These are phyloP conservation scores for Xiphophorus hellerii DNA, from an alignment of 2,113 vertebrate species.

Conservation along the genomic window DNA sequence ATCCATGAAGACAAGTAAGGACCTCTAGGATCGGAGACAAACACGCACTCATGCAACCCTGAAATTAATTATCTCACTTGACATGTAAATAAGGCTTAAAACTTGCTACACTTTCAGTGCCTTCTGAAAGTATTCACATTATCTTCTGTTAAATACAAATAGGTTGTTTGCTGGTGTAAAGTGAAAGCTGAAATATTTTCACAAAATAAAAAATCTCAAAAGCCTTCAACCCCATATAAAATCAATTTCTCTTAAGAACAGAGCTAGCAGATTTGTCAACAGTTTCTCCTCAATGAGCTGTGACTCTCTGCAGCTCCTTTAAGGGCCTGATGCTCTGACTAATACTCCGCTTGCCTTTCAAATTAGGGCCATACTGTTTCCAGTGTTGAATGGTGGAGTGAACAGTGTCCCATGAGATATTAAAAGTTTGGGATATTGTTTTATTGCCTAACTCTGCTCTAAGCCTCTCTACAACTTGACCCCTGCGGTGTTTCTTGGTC, in stretches of 20 bases:
- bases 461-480: too few relatives aligned
- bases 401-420: too few relatives aligned
- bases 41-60: constrained; percentile 10
- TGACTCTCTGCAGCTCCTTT: neutral
- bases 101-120: neutral
- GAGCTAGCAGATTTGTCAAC: neutral
- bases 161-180: too few relatives aligned
- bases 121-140: neutral
- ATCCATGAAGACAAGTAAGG: constrained; percentile 1
- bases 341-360: too few relatives aligned
- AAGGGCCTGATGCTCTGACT: neutral
- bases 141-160: too few relatives aligned
- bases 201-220: neutral
- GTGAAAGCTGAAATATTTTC: too few relatives aligned
- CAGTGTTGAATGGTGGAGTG: too few relatives aligned
- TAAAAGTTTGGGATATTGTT: too few relatives aligned
- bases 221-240: neutral
- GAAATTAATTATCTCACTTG: neutral
- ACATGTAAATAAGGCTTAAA: neutral
- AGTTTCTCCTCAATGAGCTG: neutral
- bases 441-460: too few relatives aligned
- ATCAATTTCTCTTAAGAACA: neutral
- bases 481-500: too few relatives aligned
- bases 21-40: constrained; percentile 15
- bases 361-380: too few relatives aligned